These are phyloP conservation scores for Anguilla megastoma DNA, from an alignment of 2,797 vertebrate genomes.

Conservation along the genomic window DNA sequence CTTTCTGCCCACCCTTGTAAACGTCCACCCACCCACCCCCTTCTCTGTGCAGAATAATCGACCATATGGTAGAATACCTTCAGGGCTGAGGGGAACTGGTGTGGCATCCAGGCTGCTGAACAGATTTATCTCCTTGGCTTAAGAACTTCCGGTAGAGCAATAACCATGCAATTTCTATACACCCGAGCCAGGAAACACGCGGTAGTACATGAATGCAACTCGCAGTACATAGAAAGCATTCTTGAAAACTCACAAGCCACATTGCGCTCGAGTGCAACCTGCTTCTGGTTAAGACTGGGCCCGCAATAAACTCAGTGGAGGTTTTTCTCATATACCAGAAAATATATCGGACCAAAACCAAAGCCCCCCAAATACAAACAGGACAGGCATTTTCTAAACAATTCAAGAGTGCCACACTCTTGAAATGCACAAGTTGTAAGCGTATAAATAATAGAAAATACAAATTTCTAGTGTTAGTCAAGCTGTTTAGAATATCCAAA, in stretches of 20 bases:
- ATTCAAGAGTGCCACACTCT: not conserved
- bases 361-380: not conserved
- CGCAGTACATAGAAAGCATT: not conserved
- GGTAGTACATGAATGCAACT: slow-evolving; percentile 7
- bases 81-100: slow-evolving; percentile 73
- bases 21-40: slow-evolving; percentile 61
- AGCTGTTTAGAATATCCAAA: not conserved
- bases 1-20: slow-evolving; percentile 44
- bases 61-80: slow-evolving; percentile 76
- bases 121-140: slow-evolving; percentile 65
- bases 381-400: not conserved
- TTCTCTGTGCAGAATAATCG: slow-evolving; percentile 70
- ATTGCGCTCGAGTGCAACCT: not conserved
- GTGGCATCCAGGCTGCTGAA: slow-evolving; percentile 67
- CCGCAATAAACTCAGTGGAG: not conserved
- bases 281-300: not conserved
- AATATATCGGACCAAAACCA: not conserved
- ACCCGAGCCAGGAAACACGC: slow-evolving; percentile 20
- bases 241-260: not conserved
- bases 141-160: slow-evolving; percentile 37
- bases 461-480: not conserved
- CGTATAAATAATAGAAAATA: not conserved
- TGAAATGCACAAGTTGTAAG: not conserved
- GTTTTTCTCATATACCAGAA: not conserved
- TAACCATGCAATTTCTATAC: slow-evolving; percentile 21